Base-by-base conservation (phyloP, 2,888 invertebrate species). In the Drosophila macrospina region DNA sequence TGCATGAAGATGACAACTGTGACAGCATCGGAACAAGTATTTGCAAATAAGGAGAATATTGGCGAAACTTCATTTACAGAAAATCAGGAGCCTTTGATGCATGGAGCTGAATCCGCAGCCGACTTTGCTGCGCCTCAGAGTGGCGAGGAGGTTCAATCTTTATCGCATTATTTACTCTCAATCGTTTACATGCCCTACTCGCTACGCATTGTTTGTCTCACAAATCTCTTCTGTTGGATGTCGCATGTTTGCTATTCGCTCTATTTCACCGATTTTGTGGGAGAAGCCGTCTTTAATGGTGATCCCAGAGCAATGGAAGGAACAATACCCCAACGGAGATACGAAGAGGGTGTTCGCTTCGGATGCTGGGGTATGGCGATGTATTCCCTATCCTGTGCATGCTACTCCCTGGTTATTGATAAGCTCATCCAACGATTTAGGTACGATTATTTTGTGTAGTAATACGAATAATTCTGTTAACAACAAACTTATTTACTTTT, bases 201-300 rank as follows among this genome's bases (percentile, higher is more conserved):
- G 0, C 93, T 98, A 74, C 94, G 96, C 32, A 95, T 97, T 89
- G 94, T 98, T 10, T 98, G 98, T 89, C 91, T 98, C 69, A 98
- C 98, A 11, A 98, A 98, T 93, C 93, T 98, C 34, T 98, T 98
- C 92, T 98, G 98, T 90, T 99, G 98, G 98, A 98, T 98, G 98
- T 97, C 98, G 0, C 96, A 99, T 82, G 98, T 99, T 44, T 98
- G 98, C 91, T 99, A 98, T 91, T 98, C 98, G 0, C 93, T 99
- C 5, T 98, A 98, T 92, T 98, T 99, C 91, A 99, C 98, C 0
- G 98, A 98, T 92, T 99, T 98, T 89, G 98, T 92, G 41, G 91
- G 92, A 0, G 92, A 91, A 74, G 90, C 92, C 32, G 91, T 91
- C 45, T 92, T 91, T 51, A 86, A 88, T 41, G 91, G 91, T 8